Evolutionary conservation across 2,888 invertebrate genomes (phyloP).

Genomic region (Andrena marginata): DNA sequence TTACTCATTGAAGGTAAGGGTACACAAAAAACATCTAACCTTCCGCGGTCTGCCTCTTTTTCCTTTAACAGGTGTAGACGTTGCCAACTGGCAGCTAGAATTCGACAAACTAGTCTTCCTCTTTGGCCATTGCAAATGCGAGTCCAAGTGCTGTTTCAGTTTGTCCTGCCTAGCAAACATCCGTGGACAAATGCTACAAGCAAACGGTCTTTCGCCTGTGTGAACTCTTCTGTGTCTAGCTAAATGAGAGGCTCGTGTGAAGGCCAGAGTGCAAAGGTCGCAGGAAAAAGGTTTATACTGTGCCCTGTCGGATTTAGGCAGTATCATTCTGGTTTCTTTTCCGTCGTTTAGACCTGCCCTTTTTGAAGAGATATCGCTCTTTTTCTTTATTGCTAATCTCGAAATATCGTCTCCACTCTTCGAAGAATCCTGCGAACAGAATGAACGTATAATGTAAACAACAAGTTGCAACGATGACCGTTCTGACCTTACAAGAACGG

Average conservation of each 20-base stretch:
- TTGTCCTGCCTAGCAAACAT: conserved; percentile 91
- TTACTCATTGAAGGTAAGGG: background rate
- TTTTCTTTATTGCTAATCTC: conserved; percentile 55
- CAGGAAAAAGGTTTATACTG: conserved; percentile 82
- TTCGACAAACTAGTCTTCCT: conserved; percentile 65
- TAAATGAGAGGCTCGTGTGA: conserved; percentile 90
- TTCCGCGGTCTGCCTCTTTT: conserved; percentile 82
- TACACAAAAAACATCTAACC: conserved; percentile 58
- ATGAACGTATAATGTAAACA: background rate
- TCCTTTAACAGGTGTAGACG: conserved; percentile 72
- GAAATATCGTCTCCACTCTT: conserved; percentile 63
- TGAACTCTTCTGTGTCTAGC: conserved; percentile 90
- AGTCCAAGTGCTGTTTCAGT: conserved; percentile 88
- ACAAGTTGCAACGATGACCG: background rate
- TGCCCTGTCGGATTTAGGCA: conserved; percentile 73
- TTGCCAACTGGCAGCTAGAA: conserved; percentile 45
- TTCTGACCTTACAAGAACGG: conserved; percentile 58
- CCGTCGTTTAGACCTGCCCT: conserved; percentile 51
- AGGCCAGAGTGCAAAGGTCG: conserved; percentile 84
- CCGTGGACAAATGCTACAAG: conserved; percentile 89
- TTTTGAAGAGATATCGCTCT: conserved; percentile 59
- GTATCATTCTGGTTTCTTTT: conserved; percentile 57
- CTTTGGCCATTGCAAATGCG: conserved; percentile 81
- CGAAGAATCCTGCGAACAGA: conserved; percentile 70
- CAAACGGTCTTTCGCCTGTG: conserved; percentile 90